A percentile compares a stretch with the other conserved stretches of the same genome.
Conservation (phyloP, 2,113 vertebrate species). For the Sceloporus undulatus region DNA sequence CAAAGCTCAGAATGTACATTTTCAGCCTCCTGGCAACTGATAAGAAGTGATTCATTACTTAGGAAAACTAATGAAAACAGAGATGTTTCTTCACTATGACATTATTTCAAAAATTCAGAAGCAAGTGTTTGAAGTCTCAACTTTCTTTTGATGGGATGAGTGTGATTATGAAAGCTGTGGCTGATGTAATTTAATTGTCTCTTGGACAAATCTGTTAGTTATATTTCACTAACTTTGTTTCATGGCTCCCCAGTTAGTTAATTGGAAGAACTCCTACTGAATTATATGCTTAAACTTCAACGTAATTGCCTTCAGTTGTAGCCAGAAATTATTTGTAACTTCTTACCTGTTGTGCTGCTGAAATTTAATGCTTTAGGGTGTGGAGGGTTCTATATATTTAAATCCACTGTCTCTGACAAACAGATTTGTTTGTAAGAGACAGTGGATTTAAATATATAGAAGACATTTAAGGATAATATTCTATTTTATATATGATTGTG, state of each 20-base stretch:
- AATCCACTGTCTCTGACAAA: not conserved
- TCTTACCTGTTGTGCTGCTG: not conserved
- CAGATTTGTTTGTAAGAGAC: too few species aligned
- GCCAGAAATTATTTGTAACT: not conserved
- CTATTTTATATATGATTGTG: too few species aligned
- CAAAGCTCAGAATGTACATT: not conserved
- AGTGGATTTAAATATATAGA: too few species aligned
- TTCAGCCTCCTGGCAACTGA: not conserved
- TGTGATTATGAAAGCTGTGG: not conserved
- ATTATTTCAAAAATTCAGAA: slow-evolving; percentile 22
- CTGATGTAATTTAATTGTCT: not conserved
- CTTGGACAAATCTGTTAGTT: not conserved
- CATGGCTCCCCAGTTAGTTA: not conserved
- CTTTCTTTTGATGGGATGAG: slow-evolving; percentile 17
- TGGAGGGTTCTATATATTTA: not conserved
- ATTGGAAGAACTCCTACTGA: not conserved
- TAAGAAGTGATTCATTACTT: not conserved
- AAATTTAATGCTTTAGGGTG: not conserved
- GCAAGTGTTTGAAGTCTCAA: not conserved
- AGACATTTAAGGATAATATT: not conserved
- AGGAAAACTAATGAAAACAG: slow-evolving; percentile 6
- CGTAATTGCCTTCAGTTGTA: not conserved
- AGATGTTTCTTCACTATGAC: not conserved
- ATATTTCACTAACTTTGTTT: not conserved
- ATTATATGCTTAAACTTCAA: slow-evolving; percentile 5